Percentiles rank a stretch among this genome's conserved stretches.
Conservation (phyloP, 2,797 vertebrate genomes). For the Podarcis siculus region DNA sequence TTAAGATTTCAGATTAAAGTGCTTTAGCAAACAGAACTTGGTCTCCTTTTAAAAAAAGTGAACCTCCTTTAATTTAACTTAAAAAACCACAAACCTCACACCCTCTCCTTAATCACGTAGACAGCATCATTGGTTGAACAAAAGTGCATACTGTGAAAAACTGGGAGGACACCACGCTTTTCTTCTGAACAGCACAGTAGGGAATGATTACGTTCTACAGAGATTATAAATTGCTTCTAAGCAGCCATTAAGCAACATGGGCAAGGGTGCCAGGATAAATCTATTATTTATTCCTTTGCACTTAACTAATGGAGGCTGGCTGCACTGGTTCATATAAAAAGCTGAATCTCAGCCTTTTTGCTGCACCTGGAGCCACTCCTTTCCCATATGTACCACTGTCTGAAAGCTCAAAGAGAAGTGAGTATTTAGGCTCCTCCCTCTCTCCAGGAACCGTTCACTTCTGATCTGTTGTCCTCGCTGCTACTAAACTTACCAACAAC, state of each 20-base stretch:
- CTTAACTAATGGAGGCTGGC: slow-evolving; percentile 61
- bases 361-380: neutral
- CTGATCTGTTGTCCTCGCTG: neutral
- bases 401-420: neutral
- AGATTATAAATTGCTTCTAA: slow-evolving; percentile 61
- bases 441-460: neutral
- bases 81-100: neutral
- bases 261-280: slow-evolving; percentile 48
- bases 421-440: neutral
- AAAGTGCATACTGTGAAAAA: slow-evolving; percentile 60
- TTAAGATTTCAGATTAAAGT: neutral
- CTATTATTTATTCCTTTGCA: slow-evolving; percentile 64
- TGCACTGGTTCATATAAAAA: slow-evolving; percentile 35
- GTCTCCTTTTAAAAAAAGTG: neutral
- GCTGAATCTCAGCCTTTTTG: slow-evolving; percentile 46
- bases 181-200: slow-evolving; percentile 64
- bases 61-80: neutral
- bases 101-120: slow-evolving; percentile 35
- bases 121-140: slow-evolving; percentile 59
- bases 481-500: neutral
- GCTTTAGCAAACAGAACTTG: neutral
- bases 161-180: slow-evolving; percentile 52
- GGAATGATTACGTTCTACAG: slow-evolving; percentile 62
- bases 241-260: slow-evolving; percentile 57
- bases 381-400: neutral